A percentile compares a stretch with the other conserved stretches of the same genome.
These are phyloP conservation scores for Ammodytes dubius DNA, from an alignment of 2,113 vertebrate genomes.

Conservation along the genomic window DNA sequence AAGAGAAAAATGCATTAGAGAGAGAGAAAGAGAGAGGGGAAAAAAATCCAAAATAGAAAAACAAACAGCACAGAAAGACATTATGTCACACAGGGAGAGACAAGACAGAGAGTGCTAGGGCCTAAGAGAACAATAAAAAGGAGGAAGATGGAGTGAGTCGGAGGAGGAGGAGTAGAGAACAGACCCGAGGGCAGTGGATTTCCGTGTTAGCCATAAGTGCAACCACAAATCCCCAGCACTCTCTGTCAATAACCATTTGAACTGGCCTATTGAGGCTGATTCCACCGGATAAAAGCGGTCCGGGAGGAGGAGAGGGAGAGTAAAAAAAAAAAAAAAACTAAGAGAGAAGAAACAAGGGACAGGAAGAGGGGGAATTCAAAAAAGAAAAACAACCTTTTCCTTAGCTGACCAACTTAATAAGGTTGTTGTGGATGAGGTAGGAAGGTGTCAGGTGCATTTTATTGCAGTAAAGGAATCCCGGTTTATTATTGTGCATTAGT, in stretches of 20 bases:
- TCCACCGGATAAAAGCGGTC: slow-evolving; percentile 57
- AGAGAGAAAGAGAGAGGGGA: slow-evolving; percentile 9
- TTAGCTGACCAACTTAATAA: slow-evolving; percentile 34
- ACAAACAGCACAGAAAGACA: slow-evolving; percentile 26
- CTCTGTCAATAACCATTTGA: slow-evolving; percentile 79
- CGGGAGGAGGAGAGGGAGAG: slow-evolving; percentile 24
- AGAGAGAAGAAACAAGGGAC: not conserved
- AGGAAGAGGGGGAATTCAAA: slow-evolving; percentile 16
- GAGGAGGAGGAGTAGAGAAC: slow-evolving; percentile 47
- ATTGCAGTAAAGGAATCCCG: slow-evolving; percentile 28
- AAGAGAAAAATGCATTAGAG: slow-evolving; percentile 38
- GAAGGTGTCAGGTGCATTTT: slow-evolving; percentile 17
- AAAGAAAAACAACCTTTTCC: slow-evolving; percentile 23
- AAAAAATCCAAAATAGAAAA: slow-evolving; percentile 10
- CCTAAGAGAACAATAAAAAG: slow-evolving; percentile 54
- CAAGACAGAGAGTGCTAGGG: not conserved
- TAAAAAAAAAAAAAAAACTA: not conserved
- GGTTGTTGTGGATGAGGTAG: slow-evolving; percentile 11
- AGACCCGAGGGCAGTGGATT: slow-evolving; percentile 61
- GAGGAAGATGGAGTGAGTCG: slow-evolving; percentile 43
- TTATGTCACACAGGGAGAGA: slow-evolving; percentile 30
- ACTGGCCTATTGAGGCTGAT: slow-evolving; percentile 63
- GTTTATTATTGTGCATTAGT: slow-evolving; percentile 38
- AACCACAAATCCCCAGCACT: slow-evolving; percentile 76
- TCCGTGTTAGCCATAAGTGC: slow-evolving; percentile 75